Evolutionary conservation across 2,797 vertebrate genomes (phyloP), one percentile per base, ranked within the genome.

Genomic region (Odontamblyopus lacepedii): DNA sequence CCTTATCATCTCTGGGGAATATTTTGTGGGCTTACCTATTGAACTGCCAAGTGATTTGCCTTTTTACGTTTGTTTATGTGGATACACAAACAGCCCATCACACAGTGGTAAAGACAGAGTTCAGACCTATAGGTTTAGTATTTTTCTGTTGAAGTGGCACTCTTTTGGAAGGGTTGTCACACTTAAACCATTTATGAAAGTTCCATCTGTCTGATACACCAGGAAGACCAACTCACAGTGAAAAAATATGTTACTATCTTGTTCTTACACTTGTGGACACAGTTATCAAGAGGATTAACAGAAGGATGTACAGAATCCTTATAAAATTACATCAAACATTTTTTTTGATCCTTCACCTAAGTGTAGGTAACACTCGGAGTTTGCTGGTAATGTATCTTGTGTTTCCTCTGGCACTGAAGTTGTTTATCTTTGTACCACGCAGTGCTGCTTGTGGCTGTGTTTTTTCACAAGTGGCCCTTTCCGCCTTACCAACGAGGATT

Each of bases 401-500:
- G 55, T 26, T 23, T 56, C 51, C 51, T 8, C n/a, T 26, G 55
- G 9, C 6, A 60, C 6, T 71, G 0, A 55, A 51, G 66, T 71
- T 38, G 30, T 72, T 72, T 88, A 83, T 75, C 50, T 87, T 29
- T 92, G 92, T 86, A 92, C 88, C 90, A 84, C 86, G 63, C 90
- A 95, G 94, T 93, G 87, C 73, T 86, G 83, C 91, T 93, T 80
- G 88, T 92, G 5, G 90, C 87, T 2, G 87, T 86, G 78, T 87
- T 83, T 87, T 88, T 93, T 84, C 90, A 94, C 85, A 92, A 91
- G 80, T 87, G 74, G 44, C 78, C 90, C 73, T 81, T 91, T 82
- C 88, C 89, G 3, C 90, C 93, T 69, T 88, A 90, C 89, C 88
- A 83, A 82, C 90, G 92, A 86, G 93, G 93, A 76, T 93, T 95